Evolutionary conservation across 2,888 invertebrate genomes (phyloP), one percentile per base, ranked within the genome.

Genomic region (Tridacna crocea): DNA sequence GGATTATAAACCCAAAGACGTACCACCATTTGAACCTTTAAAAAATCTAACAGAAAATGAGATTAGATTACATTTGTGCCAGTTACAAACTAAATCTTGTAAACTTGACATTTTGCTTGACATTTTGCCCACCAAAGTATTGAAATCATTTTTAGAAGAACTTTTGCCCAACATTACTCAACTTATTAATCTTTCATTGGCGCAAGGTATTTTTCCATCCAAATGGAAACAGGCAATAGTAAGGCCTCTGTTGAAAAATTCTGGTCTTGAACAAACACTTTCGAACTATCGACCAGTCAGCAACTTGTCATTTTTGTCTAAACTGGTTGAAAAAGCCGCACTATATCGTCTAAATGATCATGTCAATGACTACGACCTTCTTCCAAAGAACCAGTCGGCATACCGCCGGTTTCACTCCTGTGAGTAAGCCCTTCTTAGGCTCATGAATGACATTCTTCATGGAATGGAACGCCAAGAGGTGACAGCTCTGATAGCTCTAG

Each of bases 71-170:
- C 46, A 27, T 12, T 8, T 36, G 1, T 27, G 66, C n/a, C 17
- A 4, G n/a, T 36, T 66, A 6, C 68, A 79, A 70, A 58, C 70
- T 6, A 79, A 70, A 72, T 76, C 76, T 13, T 80, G 80, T 63
- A 76, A 80, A 65, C 47, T 65, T 46, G 80, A 80, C 60, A 70
- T 80, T n/a, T 46, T 76, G 47, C 47, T 65, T 46, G 80, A 80
- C 60, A 70, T 80, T n/a, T 46, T 76, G 47, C 80, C 80, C 1
- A 72, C 75, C 17, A 48, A 72, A n/a, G 17, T 61, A 36, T 65
- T 80, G 46, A 80, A 76, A 55, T 47, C 66, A 10, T 74, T 51
- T 60, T 19, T 55, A 65, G 26, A 60, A 12, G 74, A 75, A 48
- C 72, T 80, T 24, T 51, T 76, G 27, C 80, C 80, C 46, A 72